These are phyloP conservation scores for Gobiocypris rarus DNA, from an alignment of 2,113 vertebrate species.

Conservation along the genomic window DNA sequence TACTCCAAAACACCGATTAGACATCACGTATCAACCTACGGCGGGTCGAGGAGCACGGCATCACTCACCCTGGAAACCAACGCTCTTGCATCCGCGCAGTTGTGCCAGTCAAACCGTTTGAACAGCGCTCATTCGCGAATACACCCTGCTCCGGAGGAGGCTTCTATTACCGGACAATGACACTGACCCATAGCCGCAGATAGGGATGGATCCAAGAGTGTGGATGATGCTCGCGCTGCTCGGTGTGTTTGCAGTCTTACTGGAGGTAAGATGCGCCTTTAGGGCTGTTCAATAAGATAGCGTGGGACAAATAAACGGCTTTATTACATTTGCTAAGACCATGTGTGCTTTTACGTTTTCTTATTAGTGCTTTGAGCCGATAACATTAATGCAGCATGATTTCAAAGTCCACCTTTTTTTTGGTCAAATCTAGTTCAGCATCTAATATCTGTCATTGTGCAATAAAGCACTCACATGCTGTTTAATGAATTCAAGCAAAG, in stretches of 20 bases:
- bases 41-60: slow-evolving; percentile 21
- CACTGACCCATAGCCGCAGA: slow-evolving; percentile 65
- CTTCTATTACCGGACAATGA: slow-evolving; percentile 60
- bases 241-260: slow-evolving; percentile 69
- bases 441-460: slow-evolving; percentile 49
- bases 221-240: slow-evolving; percentile 73
- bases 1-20: slow-evolving; percentile 40
- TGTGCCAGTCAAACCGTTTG: background rate
- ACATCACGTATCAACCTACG: slow-evolving; percentile 49
- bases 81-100: background rate
- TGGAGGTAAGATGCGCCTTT: slow-evolving; percentile 72
- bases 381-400: background rate
- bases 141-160: slow-evolving; percentile 24
- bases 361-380: background rate
- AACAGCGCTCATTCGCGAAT: background rate
- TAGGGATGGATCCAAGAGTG: slow-evolving; percentile 72
- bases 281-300: background rate
- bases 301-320: background rate
- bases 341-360: background rate
- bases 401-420: slow-evolving; percentile 33
- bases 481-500: slow-evolving; percentile 52
- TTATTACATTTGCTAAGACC: background rate
- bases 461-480: slow-evolving; percentile 38
- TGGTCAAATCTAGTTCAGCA: slow-evolving; percentile 28
- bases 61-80: background rate